These are phyloP conservation scores for Scalopus aquaticus DNA, from an alignment of 2,113 vertebrate genomes.

Conservation along the genomic window DNA sequence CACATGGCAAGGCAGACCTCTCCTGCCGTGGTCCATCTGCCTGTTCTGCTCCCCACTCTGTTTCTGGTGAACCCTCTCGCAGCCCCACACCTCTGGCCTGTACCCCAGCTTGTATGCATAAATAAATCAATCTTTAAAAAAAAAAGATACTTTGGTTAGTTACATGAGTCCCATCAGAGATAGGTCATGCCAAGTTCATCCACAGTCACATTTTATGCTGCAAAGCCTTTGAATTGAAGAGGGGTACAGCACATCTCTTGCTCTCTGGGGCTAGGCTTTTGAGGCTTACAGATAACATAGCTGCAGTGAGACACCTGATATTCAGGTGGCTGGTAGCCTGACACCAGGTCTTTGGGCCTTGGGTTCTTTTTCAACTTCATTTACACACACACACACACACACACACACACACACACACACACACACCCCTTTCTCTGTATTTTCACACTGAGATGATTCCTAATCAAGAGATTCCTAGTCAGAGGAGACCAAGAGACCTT, in stretches of 20 bases:
- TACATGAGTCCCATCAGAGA: neutral
- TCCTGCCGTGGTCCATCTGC: no score
- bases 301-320: conserved; percentile 54
- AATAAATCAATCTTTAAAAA: no score
- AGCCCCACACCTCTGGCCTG: no score
- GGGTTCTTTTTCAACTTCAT: conserved; percentile 62
- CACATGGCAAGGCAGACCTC: no score
- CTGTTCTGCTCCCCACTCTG: no score
- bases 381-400: neutral
- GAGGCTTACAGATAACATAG: neutral
- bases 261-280: neutral
- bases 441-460: neutral
- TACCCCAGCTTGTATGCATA: no score
- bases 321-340: conserved; percentile 38
- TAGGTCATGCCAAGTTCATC: neutral
- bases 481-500: no score
- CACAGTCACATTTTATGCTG: neutral
- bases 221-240: neutral
- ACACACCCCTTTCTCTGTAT: neutral
- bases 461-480: neutral
- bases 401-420: neutral
- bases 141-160: neutral
- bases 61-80: no score
- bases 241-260: neutral
- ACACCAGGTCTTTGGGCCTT: conserved; percentile 35